These are phyloP conservation scores for Sphaeridia pumilis DNA, from an alignment of 2,888 invertebrate genomes.

Conservation along the genomic window DNA sequence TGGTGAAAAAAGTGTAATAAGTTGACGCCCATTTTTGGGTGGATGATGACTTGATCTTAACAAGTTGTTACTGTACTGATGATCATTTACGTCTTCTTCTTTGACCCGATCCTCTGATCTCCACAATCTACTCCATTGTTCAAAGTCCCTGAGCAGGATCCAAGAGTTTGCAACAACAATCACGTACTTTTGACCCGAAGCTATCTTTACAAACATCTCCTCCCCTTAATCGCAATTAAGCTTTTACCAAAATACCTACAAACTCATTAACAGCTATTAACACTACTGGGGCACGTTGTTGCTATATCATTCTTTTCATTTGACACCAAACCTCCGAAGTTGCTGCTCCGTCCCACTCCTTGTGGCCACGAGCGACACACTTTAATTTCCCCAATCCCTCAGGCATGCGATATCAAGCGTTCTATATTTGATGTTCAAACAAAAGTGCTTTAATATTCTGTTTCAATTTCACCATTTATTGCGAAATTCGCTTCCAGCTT, in stretches of 20 bases:
- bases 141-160: constrained; percentile 11
- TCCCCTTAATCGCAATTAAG: not conserved
- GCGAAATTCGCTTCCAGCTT: too few species aligned
- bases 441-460: too few species aligned
- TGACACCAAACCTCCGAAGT: not conserved
- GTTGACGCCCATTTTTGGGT: constrained; percentile 31
- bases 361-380: not conserved
- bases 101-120: constrained; percentile 17
- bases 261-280: constrained; percentile 2
- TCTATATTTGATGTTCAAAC: not conserved
- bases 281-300: not conserved
- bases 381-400: not conserved
- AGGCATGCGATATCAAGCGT: not conserved
- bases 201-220: constrained; percentile 3
- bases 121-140: constrained; percentile 12
- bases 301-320: not conserved
- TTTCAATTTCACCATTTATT: too few species aligned
- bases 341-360: not conserved
- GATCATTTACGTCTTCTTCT: constrained; percentile 9
- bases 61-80: too few species aligned
- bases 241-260: not conserved
- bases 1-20: constrained; percentile 15
- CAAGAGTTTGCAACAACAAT: constrained; percentile 11
- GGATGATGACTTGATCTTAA: constrained; percentile 26
- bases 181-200: constrained; percentile 18